Base-by-base conservation (phyloP, 2,888 invertebrate genomes). In the Ernsta delagoae region DNA sequence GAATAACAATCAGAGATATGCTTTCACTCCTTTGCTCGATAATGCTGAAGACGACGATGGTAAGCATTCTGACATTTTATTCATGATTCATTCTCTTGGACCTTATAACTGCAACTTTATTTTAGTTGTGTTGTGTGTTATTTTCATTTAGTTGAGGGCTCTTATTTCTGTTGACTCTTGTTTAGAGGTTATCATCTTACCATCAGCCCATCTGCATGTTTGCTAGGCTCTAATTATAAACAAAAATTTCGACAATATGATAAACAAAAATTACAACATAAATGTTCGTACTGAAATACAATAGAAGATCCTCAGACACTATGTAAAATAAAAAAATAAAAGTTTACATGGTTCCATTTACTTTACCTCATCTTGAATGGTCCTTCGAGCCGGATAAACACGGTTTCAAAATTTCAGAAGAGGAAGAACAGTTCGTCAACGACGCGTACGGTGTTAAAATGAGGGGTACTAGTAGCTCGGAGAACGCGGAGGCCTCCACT, bases 1-100 rank as follows among this genome's bases (percentile, higher is more conserved):
- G 16, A 98, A 97, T 85, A 99, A 99, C 89, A 99, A 98, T 91
- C 98, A 98, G 90, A 95, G 98, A 79, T 98, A 96, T 88, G 98
- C 99, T 3, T 99, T 99, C 92, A 98, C 98, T 1, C 98, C 98
- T 59, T 94, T 99, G 41, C 92, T 98, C 12, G 99, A 97, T 94
- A 94, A 95, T 89, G 94, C 97, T 31, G 96, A 97, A 76, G 97
- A 97, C 72, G 96, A 96, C 60, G 96, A 96, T 63, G 96, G 96
- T 86, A 95, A 94, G 72, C 24, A 24, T 24, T 24, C 24, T 24
- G 24, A 24, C 24, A 24, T 24, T 24, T 24, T 24, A 24, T 24
- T 24, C 24, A 24, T 3, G 24, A 24, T 24, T 24, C 24, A 24
- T 24, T 24, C 1, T 24, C 24, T 24, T 24, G 24, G 24, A 24